Evolutionary conservation across 1,140 invertebrate genomes (phyloP).

Genomic region (Drosophila lowei): DNA sequence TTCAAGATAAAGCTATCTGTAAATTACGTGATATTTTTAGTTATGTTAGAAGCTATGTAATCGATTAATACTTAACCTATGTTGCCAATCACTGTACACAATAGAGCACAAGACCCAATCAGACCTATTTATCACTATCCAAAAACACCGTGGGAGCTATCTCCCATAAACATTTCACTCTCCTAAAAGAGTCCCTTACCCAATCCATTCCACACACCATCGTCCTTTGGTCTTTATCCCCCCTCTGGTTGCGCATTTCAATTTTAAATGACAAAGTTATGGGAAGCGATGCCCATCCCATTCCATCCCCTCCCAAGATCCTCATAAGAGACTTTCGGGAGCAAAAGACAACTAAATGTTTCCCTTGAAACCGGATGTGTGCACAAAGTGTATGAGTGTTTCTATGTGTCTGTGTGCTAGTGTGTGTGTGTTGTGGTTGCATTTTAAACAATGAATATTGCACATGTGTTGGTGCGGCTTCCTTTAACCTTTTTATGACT

Average conservation of each 20-base stretch:
- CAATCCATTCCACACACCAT: no score
- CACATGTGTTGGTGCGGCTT: conserved; percentile 34
- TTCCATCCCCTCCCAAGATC: conserved; percentile 14
- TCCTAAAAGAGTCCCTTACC: no score
- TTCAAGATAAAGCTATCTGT: no score
- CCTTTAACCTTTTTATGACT: conserved; percentile 71
- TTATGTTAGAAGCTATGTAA: no score
- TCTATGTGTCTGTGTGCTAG: not conserved
- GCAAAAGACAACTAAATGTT: conserved; percentile 65
- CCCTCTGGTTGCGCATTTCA: conserved; percentile 26
- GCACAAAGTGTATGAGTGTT: conserved; percentile 14
- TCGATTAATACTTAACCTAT: no score
- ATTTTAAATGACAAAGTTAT: conserved; percentile 61
- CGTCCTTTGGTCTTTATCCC: not conserved
- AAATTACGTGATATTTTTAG: no score
- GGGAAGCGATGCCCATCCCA: conserved; percentile 20
- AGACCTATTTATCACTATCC: no score
- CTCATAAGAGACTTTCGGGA: conserved; percentile 43
- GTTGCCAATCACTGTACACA: no score
- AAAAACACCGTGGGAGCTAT: no score
- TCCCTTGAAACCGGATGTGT: conserved; percentile 71
- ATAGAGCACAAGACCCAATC: no score
- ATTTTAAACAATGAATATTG: conserved; percentile 69
- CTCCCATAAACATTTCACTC: no score
- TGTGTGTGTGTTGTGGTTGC: conserved; percentile 57